A percentile compares a stretch with the other conserved stretches of the same genome.
Conservation (phyloP, 2,888 invertebrate species). For the Eupsilia transversa region DNA sequence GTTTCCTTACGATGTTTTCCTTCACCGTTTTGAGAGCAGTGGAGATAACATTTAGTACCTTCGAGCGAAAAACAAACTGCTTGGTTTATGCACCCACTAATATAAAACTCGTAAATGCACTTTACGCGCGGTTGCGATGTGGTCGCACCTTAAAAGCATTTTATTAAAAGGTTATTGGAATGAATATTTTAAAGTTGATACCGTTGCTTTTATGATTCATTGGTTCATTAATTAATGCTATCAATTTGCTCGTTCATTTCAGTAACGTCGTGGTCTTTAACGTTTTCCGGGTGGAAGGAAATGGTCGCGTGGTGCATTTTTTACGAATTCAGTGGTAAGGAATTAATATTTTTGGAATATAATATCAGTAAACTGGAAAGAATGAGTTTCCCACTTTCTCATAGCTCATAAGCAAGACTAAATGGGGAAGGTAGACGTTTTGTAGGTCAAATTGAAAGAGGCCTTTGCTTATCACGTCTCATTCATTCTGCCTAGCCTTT, state of each 20-base stretch:
- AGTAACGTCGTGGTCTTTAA: not conserved
- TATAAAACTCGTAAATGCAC: not conserved
- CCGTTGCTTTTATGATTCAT: conserved; percentile 27
- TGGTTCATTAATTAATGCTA: conserved; percentile 24
- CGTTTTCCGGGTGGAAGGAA: not conserved
- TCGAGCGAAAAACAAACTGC: not conserved
- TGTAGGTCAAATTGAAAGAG: not conserved
- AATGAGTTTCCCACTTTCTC: too few species aligned
- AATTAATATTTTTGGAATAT: not conserved
- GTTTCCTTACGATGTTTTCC: too few species aligned
- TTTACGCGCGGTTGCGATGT: not conserved
- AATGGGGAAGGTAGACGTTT: too few species aligned
- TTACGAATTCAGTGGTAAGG: not conserved
- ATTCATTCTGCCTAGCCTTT: too few species aligned
- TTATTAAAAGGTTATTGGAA: conserved; percentile 47
- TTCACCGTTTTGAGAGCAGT: too few species aligned
- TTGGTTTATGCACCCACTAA: not conserved
- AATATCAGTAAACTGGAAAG: not conserved
- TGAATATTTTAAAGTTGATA: conserved; percentile 30
- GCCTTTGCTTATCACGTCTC: not conserved
- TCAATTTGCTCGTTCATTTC: conserved; percentile 3
- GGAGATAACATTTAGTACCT: too few species aligned
- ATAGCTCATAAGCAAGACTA: not conserved
- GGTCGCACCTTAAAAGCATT: conserved; percentile 31
- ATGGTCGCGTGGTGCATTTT: not conserved